Base-by-base conservation (phyloP, 2,797 vertebrate species). In the Ctenopoma kingsleyae region DNA sequence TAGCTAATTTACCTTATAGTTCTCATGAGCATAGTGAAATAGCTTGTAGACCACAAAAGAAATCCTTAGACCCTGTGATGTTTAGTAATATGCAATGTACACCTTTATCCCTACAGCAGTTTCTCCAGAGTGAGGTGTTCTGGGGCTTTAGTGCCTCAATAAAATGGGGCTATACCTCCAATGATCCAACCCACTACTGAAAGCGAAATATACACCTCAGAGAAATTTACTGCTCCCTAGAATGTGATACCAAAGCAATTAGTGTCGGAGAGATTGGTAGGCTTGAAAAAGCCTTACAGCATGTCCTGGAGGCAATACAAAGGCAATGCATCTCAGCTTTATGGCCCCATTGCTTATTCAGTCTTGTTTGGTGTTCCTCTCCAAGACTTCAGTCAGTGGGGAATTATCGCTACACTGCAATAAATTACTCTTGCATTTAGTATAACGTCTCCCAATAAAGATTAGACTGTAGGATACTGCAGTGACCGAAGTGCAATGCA, bases 221-320 rank as follows among this genome's bases (percentile, higher is more conserved):
- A 86, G 78, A 91, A 94, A 94, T 94, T 91, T 94, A 94, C 81
- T 71, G 83, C 87, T 90, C 92, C 92, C 91, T 44, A 67, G 92
- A 91, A 92, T 85, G 89, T 92, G 91, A 93, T 94, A 92, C 91
- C 87, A 87, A 94, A 89, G 93, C 93, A 94, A 93, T 94, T 94
- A 93, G 92, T 94, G 91, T 94, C 89, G 74, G 73, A 73, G 83
- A 94, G 92, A 93, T 91, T 93, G 91, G 90, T 92, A 86, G 90
- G 81, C 91, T 91, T 92, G 88, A 91, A 90, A 93, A 91, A 91
- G 85, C 90, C 86, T 84, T 88, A 78, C 82, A 88, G 84, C 78
- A 44, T 86, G 87, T 83, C 88, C 91, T 58, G 32, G 86, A 92
- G 90, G 85, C 88, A 85, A 87, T 87, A 92, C 85, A 91, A 93